phyloP scores from a whole-genome alignment of 2,797 vertebrate species.

The Labroides dimidiatus region DNA sequence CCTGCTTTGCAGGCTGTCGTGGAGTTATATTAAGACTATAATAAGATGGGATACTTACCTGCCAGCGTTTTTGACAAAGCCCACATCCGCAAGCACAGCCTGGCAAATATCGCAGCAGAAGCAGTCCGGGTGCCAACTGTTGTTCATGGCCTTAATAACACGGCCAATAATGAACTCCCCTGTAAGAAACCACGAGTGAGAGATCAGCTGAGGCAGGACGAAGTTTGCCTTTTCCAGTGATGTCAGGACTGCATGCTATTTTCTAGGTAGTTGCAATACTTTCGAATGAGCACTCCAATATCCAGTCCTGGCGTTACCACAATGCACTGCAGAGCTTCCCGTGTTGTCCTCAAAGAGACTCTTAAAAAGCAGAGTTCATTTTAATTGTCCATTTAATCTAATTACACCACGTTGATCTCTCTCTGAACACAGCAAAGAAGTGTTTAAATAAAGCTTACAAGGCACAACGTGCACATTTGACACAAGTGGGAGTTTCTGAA shows the following conservation, averaged over 20 bases:
- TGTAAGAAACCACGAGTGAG: slow-evolving; percentile 65
- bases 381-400: slow-evolving; percentile 46
- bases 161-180: slow-evolving; percentile 99
- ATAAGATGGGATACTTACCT: slow-evolving; percentile 84
- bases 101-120: slow-evolving; percentile 98
- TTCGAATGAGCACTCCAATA: slow-evolving; percentile 20
- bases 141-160: slow-evolving; percentile 99
- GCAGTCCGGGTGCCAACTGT: slow-evolving; percentile 99
- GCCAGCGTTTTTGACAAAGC: slow-evolving; percentile 99
- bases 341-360: slow-evolving; percentile 45
- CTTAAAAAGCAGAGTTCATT: slow-evolving; percentile 39
- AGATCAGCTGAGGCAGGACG: slow-evolving; percentile 33
- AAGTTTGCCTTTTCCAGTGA: slow-evolving; percentile 31
- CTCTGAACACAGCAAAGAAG: slow-evolving; percentile 4
- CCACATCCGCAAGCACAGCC: slow-evolving; percentile 94
- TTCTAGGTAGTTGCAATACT: not conserved
- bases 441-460: slow-evolving; percentile 31
- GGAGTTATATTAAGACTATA: slow-evolving; percentile 41
- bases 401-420: slow-evolving; percentile 29
- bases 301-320: not conserved
- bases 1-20: slow-evolving; percentile 43
- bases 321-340: slow-evolving; percentile 24
- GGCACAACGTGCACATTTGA: slow-evolving; percentile 25
- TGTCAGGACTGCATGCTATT: slow-evolving; percentile 8
- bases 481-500: slow-evolving; percentile 27